phyloP scores from a whole-genome alignment of 2,888 invertebrate species.

The Nemapogon koenigi region DNA sequence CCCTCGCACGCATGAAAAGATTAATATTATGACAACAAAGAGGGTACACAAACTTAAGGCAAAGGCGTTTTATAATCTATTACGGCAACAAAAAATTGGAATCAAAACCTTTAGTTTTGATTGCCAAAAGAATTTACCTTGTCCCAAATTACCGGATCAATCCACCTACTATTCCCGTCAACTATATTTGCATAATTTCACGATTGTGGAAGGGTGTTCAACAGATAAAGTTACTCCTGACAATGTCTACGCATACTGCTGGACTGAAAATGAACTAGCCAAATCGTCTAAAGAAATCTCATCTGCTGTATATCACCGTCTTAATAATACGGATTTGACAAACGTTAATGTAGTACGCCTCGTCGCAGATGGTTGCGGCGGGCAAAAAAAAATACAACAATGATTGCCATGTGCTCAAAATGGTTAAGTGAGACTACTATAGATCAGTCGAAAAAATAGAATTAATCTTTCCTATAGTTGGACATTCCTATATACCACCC shows the following conservation, averaged over 20 bases:
- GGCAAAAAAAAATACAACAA: conserved; percentile 24
- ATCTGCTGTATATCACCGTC: background rate
- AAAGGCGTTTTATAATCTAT: too few species aligned
- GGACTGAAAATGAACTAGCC: conserved; percentile 3
- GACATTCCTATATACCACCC: conserved; percentile 21
- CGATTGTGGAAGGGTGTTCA: background rate
- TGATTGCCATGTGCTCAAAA: conserved; percentile 19
- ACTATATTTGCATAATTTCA: background rate
- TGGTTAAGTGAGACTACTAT: conserved; percentile 19
- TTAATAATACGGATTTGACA: conserved; percentile 1
- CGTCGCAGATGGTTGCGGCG: conserved; percentile 24
- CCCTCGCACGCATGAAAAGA: too few species aligned
- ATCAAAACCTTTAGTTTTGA: conserved; percentile 18
- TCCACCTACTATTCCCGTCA: conserved; percentile 15
- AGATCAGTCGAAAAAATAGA: conserved; percentile 17
- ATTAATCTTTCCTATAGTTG: conserved; percentile 20
- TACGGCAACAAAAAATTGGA: too few species aligned
- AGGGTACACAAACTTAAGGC: too few species aligned
- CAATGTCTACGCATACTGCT: background rate
- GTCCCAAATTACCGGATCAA: conserved; percentile 19
- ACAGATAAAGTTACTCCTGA: background rate
- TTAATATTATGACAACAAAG: too few species aligned
- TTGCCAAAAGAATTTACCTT: conserved; percentile 20
- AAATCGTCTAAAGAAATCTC: conserved; percentile 1
- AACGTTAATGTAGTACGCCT: conserved; percentile 19